Percentiles rank a stretch among this genome's conserved stretches.
Conservation (phyloP, 2,797 vertebrate species). For the Argentina silus region DNA sequence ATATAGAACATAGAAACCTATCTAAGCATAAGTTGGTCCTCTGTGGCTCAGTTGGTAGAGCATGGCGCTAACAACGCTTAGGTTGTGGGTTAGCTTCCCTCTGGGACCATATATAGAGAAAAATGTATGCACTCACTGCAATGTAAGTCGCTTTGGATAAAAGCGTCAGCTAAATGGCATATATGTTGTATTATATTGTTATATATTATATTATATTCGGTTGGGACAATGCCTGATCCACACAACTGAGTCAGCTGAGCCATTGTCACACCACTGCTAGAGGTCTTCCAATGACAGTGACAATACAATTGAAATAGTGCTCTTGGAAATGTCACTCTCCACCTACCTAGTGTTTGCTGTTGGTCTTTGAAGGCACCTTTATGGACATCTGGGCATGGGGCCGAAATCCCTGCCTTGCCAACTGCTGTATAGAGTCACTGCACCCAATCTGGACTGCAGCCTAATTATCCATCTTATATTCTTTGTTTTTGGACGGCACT, state of each 20-base stretch:
- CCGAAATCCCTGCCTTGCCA: conserved; percentile 56
- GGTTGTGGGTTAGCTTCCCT: too few relatives aligned
- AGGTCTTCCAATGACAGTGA: neutral
- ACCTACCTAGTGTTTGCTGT: conserved; percentile 23
- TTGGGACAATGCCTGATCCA: neutral
- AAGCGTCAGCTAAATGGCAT: too few relatives aligned
- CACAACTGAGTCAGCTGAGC: neutral
- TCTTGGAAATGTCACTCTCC: conserved; percentile 36
- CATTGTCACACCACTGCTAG: neutral
- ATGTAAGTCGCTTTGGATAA: too few relatives aligned
- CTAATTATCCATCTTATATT: conserved; percentile 60
- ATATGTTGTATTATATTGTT: too few relatives aligned
- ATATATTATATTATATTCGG: too few relatives aligned
- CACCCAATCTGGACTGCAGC: conserved; percentile 47
- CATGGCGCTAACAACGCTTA: too few relatives aligned
- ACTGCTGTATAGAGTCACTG: conserved; percentile 37
- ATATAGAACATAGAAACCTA: too few relatives aligned
- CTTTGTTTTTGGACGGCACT: conserved; percentile 49
- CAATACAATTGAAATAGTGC: conserved; percentile 29
- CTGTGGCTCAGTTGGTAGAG: too few relatives aligned
- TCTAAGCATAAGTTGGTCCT: too few relatives aligned
- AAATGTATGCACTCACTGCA: too few relatives aligned
- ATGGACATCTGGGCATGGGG: conserved; percentile 55
- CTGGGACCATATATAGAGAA: too few relatives aligned
- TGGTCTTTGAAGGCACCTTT: conserved; percentile 41